Evolutionary conservation across 2,888 invertebrate species (phyloP).

Genomic region (Heliconius ethilla): DNA sequence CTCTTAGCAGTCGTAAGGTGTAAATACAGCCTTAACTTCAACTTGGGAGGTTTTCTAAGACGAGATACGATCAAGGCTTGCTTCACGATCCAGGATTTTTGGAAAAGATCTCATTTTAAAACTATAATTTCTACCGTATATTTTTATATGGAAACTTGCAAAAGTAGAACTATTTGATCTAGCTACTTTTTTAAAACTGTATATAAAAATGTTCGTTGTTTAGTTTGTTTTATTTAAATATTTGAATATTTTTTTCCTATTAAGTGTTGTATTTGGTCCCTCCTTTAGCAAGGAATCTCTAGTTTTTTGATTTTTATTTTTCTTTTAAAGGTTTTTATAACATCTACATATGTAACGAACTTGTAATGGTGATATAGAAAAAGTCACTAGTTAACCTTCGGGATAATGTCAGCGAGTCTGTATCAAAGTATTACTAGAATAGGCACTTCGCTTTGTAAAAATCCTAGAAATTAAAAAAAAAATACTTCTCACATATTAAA

Average conservation of each 20-base stretch:
- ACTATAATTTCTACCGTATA: neutral
- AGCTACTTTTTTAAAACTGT: neutral
- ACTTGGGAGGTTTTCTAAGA: constrained; percentile 34
- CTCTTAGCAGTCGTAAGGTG: neutral
- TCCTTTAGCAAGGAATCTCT: neutral
- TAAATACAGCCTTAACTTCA: neutral
- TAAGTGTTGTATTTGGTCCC: no score
- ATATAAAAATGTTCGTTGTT: neutral
- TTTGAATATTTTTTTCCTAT: no score
- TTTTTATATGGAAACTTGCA: neutral
- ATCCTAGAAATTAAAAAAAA: neutral
- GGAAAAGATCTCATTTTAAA: neutral
- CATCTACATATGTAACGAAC: constrained; percentile 36
- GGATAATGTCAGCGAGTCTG: constrained; percentile 44
- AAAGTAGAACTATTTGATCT: neutral
- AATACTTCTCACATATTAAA: no score
- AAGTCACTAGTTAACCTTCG: constrained; percentile 45
- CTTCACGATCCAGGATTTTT: neutral
- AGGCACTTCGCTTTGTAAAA: neutral
- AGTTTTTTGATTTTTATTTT: neutral
- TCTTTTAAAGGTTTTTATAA: constrained; percentile 12
- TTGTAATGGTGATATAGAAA: constrained; percentile 44
- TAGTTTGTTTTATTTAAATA: no score
- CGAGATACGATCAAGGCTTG: constrained; percentile 18
- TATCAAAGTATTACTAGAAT: constrained; percentile 12